phyloP scores from a whole-genome alignment of 2,797 vertebrate species.

The Hybognathus amarus region DNA sequence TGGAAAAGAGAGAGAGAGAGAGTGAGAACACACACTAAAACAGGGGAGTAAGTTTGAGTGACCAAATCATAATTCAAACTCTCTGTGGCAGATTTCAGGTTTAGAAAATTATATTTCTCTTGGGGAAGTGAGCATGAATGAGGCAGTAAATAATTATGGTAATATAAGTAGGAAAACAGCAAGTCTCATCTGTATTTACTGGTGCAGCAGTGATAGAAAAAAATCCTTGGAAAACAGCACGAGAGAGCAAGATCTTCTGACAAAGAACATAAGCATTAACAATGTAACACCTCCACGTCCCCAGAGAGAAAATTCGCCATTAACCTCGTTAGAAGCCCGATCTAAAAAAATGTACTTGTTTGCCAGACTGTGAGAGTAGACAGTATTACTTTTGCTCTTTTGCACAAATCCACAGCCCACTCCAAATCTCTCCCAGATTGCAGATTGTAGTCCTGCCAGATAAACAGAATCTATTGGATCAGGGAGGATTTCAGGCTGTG shows the following conservation, averaged over 20 bases:
- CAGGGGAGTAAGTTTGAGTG: slow-evolving; percentile 40
- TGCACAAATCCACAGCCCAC: slow-evolving; percentile 73
- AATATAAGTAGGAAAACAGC: slow-evolving; percentile 42
- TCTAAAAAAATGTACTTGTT: slow-evolving; percentile 67
- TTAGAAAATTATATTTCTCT: not conserved
- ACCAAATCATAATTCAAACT: slow-evolving; percentile 19
- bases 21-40: slow-evolving; percentile 12
- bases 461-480: slow-evolving; percentile 84
- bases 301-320: slow-evolving; percentile 72
- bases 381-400: slow-evolving; percentile 76
- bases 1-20: slow-evolving; percentile 19
- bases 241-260: slow-evolving; percentile 55
- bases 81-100: slow-evolving; percentile 21
- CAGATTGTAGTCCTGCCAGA: slow-evolving; percentile 76
- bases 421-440: slow-evolving; percentile 83
- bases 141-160: slow-evolving; percentile 22
- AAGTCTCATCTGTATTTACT: slow-evolving; percentile 21
- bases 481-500: slow-evolving; percentile 78
- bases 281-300: slow-evolving; percentile 61
- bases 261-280: slow-evolving; percentile 59
- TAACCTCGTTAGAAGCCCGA: slow-evolving; percentile 76
- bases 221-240: slow-evolving; percentile 47
- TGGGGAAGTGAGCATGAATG: slow-evolving; percentile 7
- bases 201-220: slow-evolving; percentile 23
- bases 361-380: slow-evolving; percentile 76